Evolutionary conservation across 2,113 vertebrate genomes (phyloP).

Genomic region (Campylomormyrus tamandua): DNA sequence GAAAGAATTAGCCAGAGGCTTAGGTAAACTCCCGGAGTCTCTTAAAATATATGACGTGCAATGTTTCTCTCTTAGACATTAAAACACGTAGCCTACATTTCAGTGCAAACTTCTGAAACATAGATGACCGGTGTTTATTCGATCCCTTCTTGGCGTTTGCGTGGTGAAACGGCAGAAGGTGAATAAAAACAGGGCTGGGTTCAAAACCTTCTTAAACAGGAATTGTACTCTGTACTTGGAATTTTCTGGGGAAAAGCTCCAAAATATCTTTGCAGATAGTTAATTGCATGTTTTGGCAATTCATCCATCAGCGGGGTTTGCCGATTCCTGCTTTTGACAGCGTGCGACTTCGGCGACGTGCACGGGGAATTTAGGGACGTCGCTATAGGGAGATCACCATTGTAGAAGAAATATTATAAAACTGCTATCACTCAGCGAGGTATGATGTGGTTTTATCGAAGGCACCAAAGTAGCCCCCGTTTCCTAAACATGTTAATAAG

Average conservation of each 20-base stretch:
- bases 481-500: not conserved
- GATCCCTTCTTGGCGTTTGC: not conserved
- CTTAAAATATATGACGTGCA: not conserved
- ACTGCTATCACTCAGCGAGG: not conserved
- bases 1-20: constrained; percentile 33
- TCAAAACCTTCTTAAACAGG: not conserved
- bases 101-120: not conserved
- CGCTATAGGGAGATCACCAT: not conserved
- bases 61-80: not conserved
- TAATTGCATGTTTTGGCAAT: not conserved
- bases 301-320: not conserved
- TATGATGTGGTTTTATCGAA: not conserved
- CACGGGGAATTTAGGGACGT: not conserved
- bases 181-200: not conserved
- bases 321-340: not conserved
- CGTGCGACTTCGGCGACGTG: not conserved
- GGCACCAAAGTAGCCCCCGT: not conserved
- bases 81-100: not conserved
- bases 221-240: not conserved
- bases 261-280: not conserved
- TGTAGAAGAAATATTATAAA: not conserved
- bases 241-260: not conserved
- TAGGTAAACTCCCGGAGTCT: constrained; percentile 20
- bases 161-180: not conserved
- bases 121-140: not conserved